Conservation (phyloP, 2,797 vertebrate species). For the Dermochelys coriacea region DNA sequence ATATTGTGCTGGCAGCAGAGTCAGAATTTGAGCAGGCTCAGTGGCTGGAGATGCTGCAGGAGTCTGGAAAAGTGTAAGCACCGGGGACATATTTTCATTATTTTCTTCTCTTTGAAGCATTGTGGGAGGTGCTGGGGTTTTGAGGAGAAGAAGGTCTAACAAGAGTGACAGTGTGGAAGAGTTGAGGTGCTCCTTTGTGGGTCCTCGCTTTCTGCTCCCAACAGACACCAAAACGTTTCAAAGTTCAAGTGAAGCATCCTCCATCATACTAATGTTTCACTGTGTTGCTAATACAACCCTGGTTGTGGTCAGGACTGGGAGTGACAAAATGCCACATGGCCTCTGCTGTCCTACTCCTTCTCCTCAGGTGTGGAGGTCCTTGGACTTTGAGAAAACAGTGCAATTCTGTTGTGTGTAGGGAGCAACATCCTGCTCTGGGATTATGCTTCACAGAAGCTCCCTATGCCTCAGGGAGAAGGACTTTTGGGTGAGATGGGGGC, state of each 20-base stretch:
- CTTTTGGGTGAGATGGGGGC: background rate
- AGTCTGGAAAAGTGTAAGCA: slow-evolving; percentile 98
- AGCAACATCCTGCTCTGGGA: background rate
- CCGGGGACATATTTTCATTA: background rate
- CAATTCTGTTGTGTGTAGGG: background rate
- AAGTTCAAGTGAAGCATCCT: background rate
- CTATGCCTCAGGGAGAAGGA: fast-evolving
- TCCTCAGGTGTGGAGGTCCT: background rate
- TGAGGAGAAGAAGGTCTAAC: background rate
- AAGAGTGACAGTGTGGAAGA: background rate
- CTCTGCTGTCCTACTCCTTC: background rate
- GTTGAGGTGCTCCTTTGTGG: background rate
- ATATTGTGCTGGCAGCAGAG: slow-evolving; percentile 92
- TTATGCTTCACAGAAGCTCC: background rate
- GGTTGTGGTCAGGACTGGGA: background rate
- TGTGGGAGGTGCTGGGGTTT: background rate
- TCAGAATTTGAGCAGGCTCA: slow-evolving; percentile 92
- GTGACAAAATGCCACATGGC: background rate
- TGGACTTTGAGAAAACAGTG: background rate
- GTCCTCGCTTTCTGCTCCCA: background rate
- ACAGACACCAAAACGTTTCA: fast-evolving
- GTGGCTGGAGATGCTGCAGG: slow-evolving; percentile 97
- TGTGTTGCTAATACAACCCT: too few species aligned
- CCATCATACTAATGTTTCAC: fast-evolving
- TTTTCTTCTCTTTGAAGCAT: slow-evolving; percentile 6